These are phyloP conservation scores for Caenorhabditis remanei DNA, from an alignment of 1,140 invertebrate species.

Conservation along the genomic window DNA sequence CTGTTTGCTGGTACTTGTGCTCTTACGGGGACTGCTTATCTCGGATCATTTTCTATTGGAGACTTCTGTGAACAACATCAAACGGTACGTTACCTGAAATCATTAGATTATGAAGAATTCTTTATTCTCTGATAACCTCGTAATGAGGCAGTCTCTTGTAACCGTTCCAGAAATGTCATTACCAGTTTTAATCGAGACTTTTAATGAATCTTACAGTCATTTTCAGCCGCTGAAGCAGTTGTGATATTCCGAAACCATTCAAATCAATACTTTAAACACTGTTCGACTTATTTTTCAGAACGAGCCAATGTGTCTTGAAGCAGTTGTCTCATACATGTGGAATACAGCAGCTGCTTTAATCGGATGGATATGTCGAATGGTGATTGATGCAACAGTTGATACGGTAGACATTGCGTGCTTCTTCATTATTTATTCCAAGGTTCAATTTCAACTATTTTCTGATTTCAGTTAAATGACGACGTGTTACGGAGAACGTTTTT, in stretches of 20 bases:
- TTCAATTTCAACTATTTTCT: not conserved
- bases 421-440: slow-evolving; percentile 22
- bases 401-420: slow-evolving; percentile 49
- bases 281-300: not conserved
- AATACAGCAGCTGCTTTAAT: slow-evolving; percentile 27
- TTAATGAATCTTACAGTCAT: too few species aligned
- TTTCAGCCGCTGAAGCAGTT: too few species aligned
- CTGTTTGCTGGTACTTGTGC: slow-evolving; percentile 39
- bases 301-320: slow-evolving; percentile 30
- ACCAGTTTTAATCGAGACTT: too few species aligned
- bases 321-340: slow-evolving; percentile 31
- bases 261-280: too few species aligned
- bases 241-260: too few species aligned
- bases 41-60: slow-evolving; percentile 37
- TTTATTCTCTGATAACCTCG: too few species aligned
- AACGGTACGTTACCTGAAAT: not conserved
- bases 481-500: slow-evolving; percentile 41
- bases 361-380: slow-evolving; percentile 33
- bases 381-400: slow-evolving; percentile 41
- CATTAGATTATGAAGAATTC: too few species aligned
- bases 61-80: slow-evolving; percentile 11
- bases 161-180: too few species aligned
- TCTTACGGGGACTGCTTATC: slow-evolving; percentile 31
- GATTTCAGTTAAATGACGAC: slow-evolving; percentile 46
- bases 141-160: too few species aligned